Conservation (phyloP, 2,113 vertebrate genomes). For the Poicephalus meyeri region DNA sequence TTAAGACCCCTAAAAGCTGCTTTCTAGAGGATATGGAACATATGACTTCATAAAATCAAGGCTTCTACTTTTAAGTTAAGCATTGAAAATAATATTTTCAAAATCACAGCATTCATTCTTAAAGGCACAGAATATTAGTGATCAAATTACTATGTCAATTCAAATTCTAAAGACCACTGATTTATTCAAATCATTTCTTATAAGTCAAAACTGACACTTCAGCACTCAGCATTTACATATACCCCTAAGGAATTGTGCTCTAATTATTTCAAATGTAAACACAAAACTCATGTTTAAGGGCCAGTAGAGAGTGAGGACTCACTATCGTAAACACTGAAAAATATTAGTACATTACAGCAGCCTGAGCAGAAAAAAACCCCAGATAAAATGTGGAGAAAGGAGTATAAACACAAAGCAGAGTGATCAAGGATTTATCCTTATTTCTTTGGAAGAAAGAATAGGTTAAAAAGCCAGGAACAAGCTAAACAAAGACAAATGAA, state of each 20-base stretch:
- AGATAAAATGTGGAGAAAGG: background rate
- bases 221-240: background rate
- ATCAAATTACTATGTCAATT: background rate
- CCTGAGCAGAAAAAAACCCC: background rate
- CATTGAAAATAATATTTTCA: background rate
- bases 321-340: background rate
- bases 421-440: background rate
- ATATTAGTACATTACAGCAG: background rate
- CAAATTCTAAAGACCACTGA: background rate
- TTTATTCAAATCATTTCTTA: background rate
- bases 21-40: background rate
- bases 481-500: background rate
- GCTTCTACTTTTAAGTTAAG: background rate
- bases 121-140: background rate
- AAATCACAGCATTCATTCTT: background rate
- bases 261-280: background rate
- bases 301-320: background rate
- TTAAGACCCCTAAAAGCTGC: background rate
- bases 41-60: background rate
- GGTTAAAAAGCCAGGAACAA: background rate
- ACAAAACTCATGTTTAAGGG: background rate
- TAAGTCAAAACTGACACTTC: background rate
- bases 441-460: background rate
- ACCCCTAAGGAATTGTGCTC: background rate
- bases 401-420: background rate